Evolutionary conservation across 2,888 invertebrate genomes (phyloP), one percentile per base, ranked within the genome.

Genomic region (Archaeoteleia sp.): DNA sequence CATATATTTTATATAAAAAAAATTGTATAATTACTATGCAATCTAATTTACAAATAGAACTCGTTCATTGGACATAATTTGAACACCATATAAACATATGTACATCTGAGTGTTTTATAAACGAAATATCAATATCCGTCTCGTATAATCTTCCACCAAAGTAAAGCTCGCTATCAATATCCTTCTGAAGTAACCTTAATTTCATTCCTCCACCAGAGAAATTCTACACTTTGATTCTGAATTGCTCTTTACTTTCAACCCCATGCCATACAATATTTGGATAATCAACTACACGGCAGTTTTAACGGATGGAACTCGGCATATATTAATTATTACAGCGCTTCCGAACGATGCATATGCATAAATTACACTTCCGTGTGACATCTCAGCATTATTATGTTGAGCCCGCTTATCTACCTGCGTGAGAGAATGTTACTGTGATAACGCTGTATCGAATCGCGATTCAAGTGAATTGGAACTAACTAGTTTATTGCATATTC

Each of bases 271-370:
- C 72, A 74, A 73, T 74, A 30, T 55, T 34, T 39, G 53, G 72
- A 70, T 72, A 75, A 77, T 76, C 70, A 76, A 76, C 75, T 71
- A 63, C 75, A 76, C 71, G 53, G 71, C 70, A 69, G 74, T 62
- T 74, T 72, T 71, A 73, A 71, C 75, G 74, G 77, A 77, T 75
- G 73, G 73, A 72, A 70, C 74, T 76, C 77, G 55, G 75, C 74
- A 77, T 75, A 77, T 78, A 80, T 80, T 78, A 80, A 80, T 80
- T 77, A 78, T 74, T 67, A 73, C 66, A 66, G 62, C 54, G 65
- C 61, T 60, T 68, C 70, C 68, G 72, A 72, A 72, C 73, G 76
- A 75, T 71, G 71, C 54, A 57, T 60, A 63, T 62, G 62, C 76
- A 76, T 80, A 79, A 77, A 80, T 79, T 78, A 71, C 67, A 45